Base-by-base conservation (phyloP, 2,797 vertebrate genomes). In the Clarias platycephalus region DNA sequence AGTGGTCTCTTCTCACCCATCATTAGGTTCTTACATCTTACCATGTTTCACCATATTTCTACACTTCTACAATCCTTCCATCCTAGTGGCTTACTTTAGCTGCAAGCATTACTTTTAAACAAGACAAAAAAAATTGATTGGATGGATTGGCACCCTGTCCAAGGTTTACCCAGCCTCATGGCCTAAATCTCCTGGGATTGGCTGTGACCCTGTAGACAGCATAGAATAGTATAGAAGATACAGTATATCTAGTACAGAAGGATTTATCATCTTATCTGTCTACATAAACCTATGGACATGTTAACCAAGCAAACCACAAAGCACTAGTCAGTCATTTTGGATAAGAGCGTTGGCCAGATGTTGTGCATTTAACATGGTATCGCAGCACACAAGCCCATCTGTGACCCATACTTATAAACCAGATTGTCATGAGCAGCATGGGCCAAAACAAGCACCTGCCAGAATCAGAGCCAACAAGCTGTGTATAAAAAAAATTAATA, bases 321-420 rank as follows among this genome's bases (percentile, higher is more conserved):
- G 22, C 12, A n/a, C n/a, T 53, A 53, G 24, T 53, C 49, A 53
- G 44, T 74, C 15, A 53, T 4, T 53, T 15, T 26, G 44, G 70
- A 72, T 70, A 70, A 70, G 1, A 6, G 12, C 20, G 24, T 37
- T 0, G 5, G n/a, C 71, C 71, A 74, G 26, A 74, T 26, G 15
- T 28, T 53, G 22, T 44, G n/a, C 26, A 57, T 20, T 16, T 57
- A 31, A 57, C 16, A 57, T 26, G 55, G 26, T 57, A 31, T 55
- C 4, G 18, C 72, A 5, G 26, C 71, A 55, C 71, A 74, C 44
- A 57, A 75, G 71, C 71, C 44, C 71, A 74, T 53, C 71, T 74
- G 40, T 74, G 71, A 57, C 49, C 72, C 72, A 57, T 57, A 57
- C 26, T 57, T 75, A 16, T 31, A 31, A 31, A 31, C 57, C 49